Base-by-base conservation (phyloP, 2,888 invertebrate species). In the Lobophora halterata region DNA sequence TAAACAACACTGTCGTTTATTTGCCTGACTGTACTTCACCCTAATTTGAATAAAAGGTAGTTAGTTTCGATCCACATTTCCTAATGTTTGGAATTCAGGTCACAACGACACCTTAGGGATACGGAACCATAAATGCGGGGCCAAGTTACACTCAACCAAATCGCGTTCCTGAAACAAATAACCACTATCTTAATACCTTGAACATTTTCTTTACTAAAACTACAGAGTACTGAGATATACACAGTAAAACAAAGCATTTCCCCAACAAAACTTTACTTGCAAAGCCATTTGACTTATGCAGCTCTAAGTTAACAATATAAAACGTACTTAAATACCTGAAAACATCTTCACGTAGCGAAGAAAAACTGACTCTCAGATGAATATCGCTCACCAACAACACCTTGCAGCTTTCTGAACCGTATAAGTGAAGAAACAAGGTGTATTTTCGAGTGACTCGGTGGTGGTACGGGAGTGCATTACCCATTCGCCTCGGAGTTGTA, bases 381-480 rank as follows among this genome's bases (percentile, higher is more conserved):
- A 59, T 53, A 52, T 57, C 44, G 44, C 17, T 23, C 38, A 25
- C 30, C 13, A 43, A 43, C 12, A 28, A 41, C 45, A 7, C 14
- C 28, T 12, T 47, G 24, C 53, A 13, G n/a, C 9, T 2, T 12
- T 1, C 1, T n/a, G 29, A 14, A 10, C 29, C 39, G 44, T 58
- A 49, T 12, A 3, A 1, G 2, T 6, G 1, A 2, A 1, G n/a
- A 0, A 2, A 25, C 41, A 59, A 32, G 26, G 58, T 50, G 39
- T 20, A 27, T 19, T 32, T 33, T 60, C 13, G 27, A 5, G 3
- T 20, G 19, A 4, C 8, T 1, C 12, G 32, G 37, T 44, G 33
- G 55, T 46, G 27, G 49, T 48, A 54, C 59, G 55, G 59, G 56
- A 64, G 61, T 69, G 68, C 66, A 70, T 71, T 69, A 71, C 64